Base-by-base conservation (phyloP, 2,888 invertebrate species). In the Leuctra nigra region DNA sequence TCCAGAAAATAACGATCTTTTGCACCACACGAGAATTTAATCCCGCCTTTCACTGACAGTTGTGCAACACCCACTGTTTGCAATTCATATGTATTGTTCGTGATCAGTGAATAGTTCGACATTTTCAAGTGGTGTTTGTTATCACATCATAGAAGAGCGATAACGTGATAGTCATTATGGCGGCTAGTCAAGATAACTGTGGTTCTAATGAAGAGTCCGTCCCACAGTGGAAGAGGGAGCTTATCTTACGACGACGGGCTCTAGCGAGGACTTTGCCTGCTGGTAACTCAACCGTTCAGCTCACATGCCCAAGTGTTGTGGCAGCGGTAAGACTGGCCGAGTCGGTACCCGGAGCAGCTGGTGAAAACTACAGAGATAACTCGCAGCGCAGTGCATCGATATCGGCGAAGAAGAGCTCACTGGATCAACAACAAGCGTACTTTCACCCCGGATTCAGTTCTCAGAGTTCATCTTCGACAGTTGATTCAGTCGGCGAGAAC, bases 221-320 rank as follows among this genome's bases (percentile, higher is more conserved):
- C 70, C 89, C 89, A 61, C 87, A 87, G 72, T 90, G 90, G 89
- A 89, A 89, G 74, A 82, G 84, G 68, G 89, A 90, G 74, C 78
- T 90, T 71, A 85, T 89, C 71, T 82, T 85, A 71, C 78, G 87
- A 50, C 81, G 86, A 59, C 78, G 80, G 62, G 78, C 79, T 64
- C 65, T 57, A 62, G 68, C 61, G 66, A 63, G 62, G 66, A 66
- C 63, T 65, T 66, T 57, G 65, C 66, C 39, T 64, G 66, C 63
- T 36, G 58, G 56, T 29, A 59, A 53, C 47, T 54, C 58, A 29
- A 35, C 58, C 25, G 65, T 65, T 23, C 66, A 70, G 63, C 58
- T 58, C 62, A 63, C 63, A 65, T 63, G 64, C 57, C 64, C 65
- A 56, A 61, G 63, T 60, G 63, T 61, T 48, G 62, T 64, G 53